These are phyloP conservation scores for Netta rufina DNA, from an alignment of 2,797 vertebrate species.

Conservation along the genomic window DNA sequence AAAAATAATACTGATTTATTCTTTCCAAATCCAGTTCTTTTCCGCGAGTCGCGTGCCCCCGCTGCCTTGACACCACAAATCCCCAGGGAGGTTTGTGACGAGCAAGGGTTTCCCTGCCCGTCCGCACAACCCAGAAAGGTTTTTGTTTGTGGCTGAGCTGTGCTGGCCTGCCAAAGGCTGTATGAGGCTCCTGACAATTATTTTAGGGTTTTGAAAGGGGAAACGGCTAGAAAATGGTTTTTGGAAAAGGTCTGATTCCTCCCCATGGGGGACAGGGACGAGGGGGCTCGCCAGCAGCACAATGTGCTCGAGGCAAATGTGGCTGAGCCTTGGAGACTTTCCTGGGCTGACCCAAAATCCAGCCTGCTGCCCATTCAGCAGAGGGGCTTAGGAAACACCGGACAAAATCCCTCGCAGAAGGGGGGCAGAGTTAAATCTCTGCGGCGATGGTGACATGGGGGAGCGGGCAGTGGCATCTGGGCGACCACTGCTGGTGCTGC, in stretches of 20 bases:
- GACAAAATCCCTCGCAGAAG: background rate
- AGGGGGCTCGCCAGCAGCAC: background rate
- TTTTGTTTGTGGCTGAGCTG: slow-evolving; percentile 25
- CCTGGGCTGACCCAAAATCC: background rate
- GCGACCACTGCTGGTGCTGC: no score
- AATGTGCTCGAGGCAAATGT: background rate
- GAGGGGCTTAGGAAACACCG: no score
- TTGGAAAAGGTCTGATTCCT: slow-evolving; percentile 1
- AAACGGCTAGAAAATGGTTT: slow-evolving; percentile 27
- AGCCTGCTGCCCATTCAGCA: background rate
- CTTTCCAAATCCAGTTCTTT: slow-evolving; percentile 11
- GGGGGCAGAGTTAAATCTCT: background rate
- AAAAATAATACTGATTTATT: slow-evolving; percentile 4
- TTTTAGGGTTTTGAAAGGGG: slow-evolving; percentile 43
- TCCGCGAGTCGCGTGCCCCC: background rate
- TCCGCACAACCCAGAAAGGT: slow-evolving; percentile 36
- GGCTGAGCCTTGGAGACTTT: background rate
- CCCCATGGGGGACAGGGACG: background rate
- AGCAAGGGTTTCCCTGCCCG: background rate
- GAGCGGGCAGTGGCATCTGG: no score
- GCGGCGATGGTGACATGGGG: no score
- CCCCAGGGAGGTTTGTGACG: background rate
- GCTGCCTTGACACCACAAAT: background rate
- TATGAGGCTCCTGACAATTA: slow-evolving; percentile 27
- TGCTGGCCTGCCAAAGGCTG: background rate